phyloP scores from a whole-genome alignment of 2,888 invertebrate species.

The Morpho deidamia region DNA sequence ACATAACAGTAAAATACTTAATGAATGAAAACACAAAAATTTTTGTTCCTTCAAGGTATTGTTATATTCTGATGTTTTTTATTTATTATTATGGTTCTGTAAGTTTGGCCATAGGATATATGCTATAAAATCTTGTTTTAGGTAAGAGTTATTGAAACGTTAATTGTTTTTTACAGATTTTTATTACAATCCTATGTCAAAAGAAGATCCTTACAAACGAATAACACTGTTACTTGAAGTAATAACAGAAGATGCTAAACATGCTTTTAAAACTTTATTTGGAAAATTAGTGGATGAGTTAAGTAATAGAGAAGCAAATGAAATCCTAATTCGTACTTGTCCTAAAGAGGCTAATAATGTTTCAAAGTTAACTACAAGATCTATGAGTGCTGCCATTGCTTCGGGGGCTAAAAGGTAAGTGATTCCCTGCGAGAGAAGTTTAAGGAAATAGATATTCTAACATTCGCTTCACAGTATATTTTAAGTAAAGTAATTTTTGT shows the following conservation, averaged over 20 bases:
- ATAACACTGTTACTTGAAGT: constrained; percentile 87
- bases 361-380: constrained; percentile 62
- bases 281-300: constrained; percentile 83
- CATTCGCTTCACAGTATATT: too few relatives aligned
- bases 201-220: constrained; percentile 83
- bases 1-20: background rate
- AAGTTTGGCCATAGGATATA: too few relatives aligned
- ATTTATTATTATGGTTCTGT: background rate
- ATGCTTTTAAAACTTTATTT: constrained; percentile 82
- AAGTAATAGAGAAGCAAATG: constrained; percentile 86
- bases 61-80: background rate
- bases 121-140: too few relatives aligned
- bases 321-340: constrained; percentile 87
- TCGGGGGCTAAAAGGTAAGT: constrained; percentile 63
- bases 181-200: constrained; percentile 80
- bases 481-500: too few relatives aligned
- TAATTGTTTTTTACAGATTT: constrained; percentile 2
- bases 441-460: too few relatives aligned
- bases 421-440: too few relatives aligned
- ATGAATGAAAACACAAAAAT: background rate
- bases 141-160: background rate
- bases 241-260: constrained; percentile 82
- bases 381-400: constrained; percentile 46
- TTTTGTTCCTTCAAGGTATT: too few relatives aligned
- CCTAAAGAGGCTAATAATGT: constrained; percentile 76